Percentiles rank a stretch among this genome's conserved stretches.
phyloP scores from a whole-genome alignment of 2,888 invertebrate species.

The Strigamia maritima region DNA sequence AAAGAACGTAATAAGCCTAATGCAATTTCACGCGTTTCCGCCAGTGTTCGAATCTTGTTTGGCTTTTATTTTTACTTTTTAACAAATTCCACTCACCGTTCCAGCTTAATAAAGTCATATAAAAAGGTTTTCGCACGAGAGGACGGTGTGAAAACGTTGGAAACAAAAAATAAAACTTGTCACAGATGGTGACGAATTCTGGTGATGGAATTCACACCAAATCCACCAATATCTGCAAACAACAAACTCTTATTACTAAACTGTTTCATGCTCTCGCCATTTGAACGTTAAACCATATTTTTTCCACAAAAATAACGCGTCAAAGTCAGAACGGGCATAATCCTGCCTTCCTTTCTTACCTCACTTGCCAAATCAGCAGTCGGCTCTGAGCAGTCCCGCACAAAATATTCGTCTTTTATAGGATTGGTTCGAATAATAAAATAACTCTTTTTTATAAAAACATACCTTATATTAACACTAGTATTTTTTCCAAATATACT shows the following conservation, averaged over 20 bases:
- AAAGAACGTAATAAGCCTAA: not conserved
- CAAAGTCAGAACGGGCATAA: not conserved
- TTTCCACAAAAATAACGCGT: not conserved
- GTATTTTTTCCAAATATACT: too few species aligned
- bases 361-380: not conserved
- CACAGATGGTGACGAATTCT: conserved; percentile 38
- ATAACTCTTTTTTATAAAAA: too few species aligned
- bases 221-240: conserved; percentile 36
- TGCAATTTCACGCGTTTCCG: not conserved
- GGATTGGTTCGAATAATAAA: not conserved
- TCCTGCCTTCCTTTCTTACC: not conserved
- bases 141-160: conserved; percentile 60
- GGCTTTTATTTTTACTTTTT: not conserved
- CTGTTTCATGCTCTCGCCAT: not conserved
- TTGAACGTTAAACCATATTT: not conserved
- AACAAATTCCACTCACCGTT: conserved; percentile 66
- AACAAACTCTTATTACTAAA: not conserved
- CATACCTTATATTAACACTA: too few species aligned
- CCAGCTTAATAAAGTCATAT: conserved; percentile 95
- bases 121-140: conserved; percentile 82
- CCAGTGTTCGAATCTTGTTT: not conserved
- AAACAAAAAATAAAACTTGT: conserved; percentile 38
- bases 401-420: not conserved
- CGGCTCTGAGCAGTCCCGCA: not conserved
- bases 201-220: conserved; percentile 35